Base-by-base conservation (phyloP, 2,113 vertebrate genomes). In the Pimephales promelas region DNA sequence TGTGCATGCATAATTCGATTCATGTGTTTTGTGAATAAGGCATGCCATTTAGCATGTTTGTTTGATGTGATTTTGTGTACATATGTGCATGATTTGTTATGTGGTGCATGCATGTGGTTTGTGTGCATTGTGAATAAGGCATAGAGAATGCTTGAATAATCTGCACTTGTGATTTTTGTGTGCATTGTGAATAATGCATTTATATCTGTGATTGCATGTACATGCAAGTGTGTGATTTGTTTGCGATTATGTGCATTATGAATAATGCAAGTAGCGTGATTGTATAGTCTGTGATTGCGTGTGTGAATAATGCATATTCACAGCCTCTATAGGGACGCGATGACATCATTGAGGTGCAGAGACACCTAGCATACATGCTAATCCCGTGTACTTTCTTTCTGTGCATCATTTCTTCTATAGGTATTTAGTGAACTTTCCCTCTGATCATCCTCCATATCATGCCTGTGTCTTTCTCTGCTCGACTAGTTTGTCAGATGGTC, bases 401-500 rank as follows among this genome's bases (percentile, higher is more conserved):
- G 6, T 62, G 31, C 49, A 71, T 76, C n/a, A 9, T 81, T 22
- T 40, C 34, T 59, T 28, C 56, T 24, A 31, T 34, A 18, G 18
- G 9, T 34, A 52, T 24, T 20, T 31, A 28, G 57, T 61, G 10
- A 18, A 24, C 10, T 61, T n/a, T 61, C 36, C 8, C n/a, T 78
- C 56, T 10, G 40, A 24, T 43, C 13, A 45, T n/a, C 56, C 43
- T 61, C 76, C 4, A 22, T 62, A 72, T 72, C 68, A 5, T 24
- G 68, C n/a, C 68, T 43, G 47, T 11, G 14, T 40, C 36, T 88
- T 89, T 89, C 87, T 88, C 13, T 78, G 56, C 57, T 62, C 56
- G 3, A 72, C 87, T 56, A 88, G 81, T 82, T 87, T 87, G 88
- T 74, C 70, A 34, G 80, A 34, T 82, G 43, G 75, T 92, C 92